A percentile compares a stretch with the other conserved stretches of the same genome.
Conservation (phyloP, 2,888 invertebrate species). For the Bellardia pandia region DNA sequence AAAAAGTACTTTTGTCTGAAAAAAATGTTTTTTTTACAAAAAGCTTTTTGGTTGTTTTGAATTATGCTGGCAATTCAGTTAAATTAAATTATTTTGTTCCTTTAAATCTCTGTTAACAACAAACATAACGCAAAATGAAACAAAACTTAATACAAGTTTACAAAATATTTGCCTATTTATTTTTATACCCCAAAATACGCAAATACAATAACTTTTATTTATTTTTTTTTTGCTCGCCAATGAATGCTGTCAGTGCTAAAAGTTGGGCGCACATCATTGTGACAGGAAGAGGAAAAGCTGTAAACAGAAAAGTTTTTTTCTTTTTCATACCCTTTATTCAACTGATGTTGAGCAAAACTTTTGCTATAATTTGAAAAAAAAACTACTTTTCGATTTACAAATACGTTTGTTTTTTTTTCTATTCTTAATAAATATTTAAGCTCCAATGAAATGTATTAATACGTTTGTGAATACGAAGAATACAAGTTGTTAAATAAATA, state of each 20-base stretch:
- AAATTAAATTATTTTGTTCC: background rate
- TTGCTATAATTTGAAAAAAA: slow-evolving; percentile 38
- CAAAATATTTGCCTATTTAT: slow-evolving; percentile 9
- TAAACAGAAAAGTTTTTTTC: slow-evolving; percentile 28
- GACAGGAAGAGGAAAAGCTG: slow-evolving; percentile 42
- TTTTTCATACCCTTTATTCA: background rate
- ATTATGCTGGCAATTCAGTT: too few relatives aligned
- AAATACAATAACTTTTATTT: background rate
- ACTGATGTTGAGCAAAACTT: slow-evolving; percentile 25
- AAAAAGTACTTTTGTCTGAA: too few relatives aligned
- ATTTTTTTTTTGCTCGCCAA: background rate
- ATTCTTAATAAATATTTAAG: background rate
- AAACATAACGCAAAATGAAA: slow-evolving; percentile 9
- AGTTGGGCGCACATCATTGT: slow-evolving; percentile 21
- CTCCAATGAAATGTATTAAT: slow-evolving; percentile 18
- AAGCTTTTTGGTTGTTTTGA: too few relatives aligned
- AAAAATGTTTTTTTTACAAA: too few relatives aligned
- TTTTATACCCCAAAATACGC: slow-evolving; percentile 5
- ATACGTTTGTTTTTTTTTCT: background rate
- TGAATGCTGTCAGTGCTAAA: background rate
- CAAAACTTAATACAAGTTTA: slow-evolving; percentile 28
- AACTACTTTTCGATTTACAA: slow-evolving; percentile 39
- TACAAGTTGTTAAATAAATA: slow-evolving; percentile 32
- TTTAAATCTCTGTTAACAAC: background rate
- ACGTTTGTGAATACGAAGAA: background rate